phyloP scores from a whole-genome alignment of 2,888 invertebrate species.

The Clostera curtula region DNA sequence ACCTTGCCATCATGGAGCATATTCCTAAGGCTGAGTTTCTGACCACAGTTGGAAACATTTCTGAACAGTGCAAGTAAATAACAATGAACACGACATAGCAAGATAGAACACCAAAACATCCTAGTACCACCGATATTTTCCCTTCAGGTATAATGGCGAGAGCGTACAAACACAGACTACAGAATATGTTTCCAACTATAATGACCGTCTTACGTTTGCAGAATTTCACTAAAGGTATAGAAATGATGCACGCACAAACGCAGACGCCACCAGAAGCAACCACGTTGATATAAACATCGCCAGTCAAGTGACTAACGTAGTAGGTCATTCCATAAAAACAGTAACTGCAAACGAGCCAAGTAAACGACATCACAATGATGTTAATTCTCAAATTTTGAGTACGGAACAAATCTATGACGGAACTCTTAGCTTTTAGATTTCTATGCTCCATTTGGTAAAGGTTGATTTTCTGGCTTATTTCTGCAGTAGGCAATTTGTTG shows the following conservation, averaged over 20 bases:
- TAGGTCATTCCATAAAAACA: slow-evolving; percentile 84
- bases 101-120: slow-evolving; percentile 83
- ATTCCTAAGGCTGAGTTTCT: slow-evolving; percentile 89
- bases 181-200: slow-evolving; percentile 70
- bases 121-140: slow-evolving; percentile 69
- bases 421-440: slow-evolving; percentile 34
- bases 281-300: slow-evolving; percentile 86
- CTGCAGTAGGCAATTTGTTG: slow-evolving; percentile 52
- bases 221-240: slow-evolving; percentile 77
- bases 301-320: slow-evolving; percentile 84
- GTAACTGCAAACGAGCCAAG: slow-evolving; percentile 87
- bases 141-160: slow-evolving; percentile 74
- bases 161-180: slow-evolving; percentile 75
- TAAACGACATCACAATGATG: slow-evolving; percentile 80
- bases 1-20: slow-evolving; percentile 87
- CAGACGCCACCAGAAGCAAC: slow-evolving; percentile 80
- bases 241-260: slow-evolving; percentile 71
- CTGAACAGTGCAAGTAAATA: slow-evolving; percentile 87
- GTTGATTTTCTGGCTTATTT: slow-evolving; percentile 51
- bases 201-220: slow-evolving; percentile 78
- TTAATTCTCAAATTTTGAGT: slow-evolving; percentile 80
- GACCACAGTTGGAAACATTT: slow-evolving; percentile 91
- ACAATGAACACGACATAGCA: slow-evolving; percentile 87
- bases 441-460: slow-evolving; percentile 34
- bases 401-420: slow-evolving; percentile 77